Conservation (phyloP, 1,140 invertebrate genomes). For the Paracyclopina nana region DNA sequence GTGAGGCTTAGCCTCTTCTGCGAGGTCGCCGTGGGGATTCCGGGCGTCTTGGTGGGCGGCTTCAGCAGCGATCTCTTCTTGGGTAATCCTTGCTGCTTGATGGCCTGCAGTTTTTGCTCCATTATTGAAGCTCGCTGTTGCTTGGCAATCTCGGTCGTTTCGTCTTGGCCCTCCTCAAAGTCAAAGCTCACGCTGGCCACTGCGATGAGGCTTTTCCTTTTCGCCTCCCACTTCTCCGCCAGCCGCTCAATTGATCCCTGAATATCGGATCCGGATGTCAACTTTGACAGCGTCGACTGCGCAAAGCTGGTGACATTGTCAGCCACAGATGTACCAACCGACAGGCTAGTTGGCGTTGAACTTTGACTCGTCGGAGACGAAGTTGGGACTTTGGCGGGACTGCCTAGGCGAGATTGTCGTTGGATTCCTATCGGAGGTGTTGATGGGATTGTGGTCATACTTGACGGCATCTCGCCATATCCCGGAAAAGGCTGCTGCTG, state of each 20-base stretch:
- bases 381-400: neutral
- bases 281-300: neutral
- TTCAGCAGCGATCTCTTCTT: neutral
- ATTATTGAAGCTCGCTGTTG: neutral
- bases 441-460: neutral
- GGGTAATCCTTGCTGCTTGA: neutral
- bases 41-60: too few species aligned
- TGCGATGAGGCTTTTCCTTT: neutral
- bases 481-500: too few species aligned
- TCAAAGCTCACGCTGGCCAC: neutral
- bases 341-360: neutral
- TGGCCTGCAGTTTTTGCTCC: slow-evolving; percentile 3
- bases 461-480: too few species aligned
- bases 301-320: neutral
- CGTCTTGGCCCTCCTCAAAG: too few species aligned
- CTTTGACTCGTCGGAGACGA: neutral
- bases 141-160: too few species aligned
- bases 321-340: neutral
- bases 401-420: neutral
- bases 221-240: slow-evolving; percentile 16
- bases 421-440: too few species aligned
- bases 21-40: too few species aligned
- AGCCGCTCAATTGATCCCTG: slow-evolving; percentile 13
- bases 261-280: slow-evolving; percentile 1
- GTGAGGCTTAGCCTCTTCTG: neutral